These are phyloP conservation scores for Platalea minor DNA, from an alignment of 2,797 vertebrate genomes.

Conservation along the genomic window DNA sequence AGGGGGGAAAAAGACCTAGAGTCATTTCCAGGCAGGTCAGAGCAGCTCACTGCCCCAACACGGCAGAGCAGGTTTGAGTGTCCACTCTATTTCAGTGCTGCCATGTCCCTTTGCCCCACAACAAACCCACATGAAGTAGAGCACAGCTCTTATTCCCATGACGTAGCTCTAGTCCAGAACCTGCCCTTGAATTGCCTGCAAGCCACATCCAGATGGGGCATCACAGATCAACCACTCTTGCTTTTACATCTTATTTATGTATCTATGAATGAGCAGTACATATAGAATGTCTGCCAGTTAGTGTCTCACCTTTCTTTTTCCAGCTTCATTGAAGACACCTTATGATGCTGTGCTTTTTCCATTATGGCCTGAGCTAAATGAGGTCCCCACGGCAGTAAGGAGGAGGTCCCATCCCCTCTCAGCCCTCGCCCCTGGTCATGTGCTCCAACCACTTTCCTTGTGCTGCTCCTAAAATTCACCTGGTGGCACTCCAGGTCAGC, in stretches of 20 bases:
- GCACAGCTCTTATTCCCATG: background rate
- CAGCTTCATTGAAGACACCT: background rate
- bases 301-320: background rate
- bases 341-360: background rate
- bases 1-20: background rate
- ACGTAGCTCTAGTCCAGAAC: background rate
- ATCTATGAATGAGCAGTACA: background rate
- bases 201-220: background rate
- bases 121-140: fast-evolving
- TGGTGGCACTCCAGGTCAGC: background rate
- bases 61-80: background rate
- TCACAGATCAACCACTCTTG: background rate
- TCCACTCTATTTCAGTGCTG: background rate
- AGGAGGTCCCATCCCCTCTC: background rate
- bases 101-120: no score
- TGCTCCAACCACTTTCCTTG: background rate
- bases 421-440: background rate
- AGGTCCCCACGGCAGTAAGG: background rate
- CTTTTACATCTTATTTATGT: background rate
- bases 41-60: background rate
- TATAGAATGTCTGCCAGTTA: background rate
- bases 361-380: background rate
- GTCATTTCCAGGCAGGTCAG: background rate
- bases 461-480: background rate
- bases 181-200: background rate